Conservation (phyloP, 2,113 vertebrate species). For the Mormoops blainvillei region DNA sequence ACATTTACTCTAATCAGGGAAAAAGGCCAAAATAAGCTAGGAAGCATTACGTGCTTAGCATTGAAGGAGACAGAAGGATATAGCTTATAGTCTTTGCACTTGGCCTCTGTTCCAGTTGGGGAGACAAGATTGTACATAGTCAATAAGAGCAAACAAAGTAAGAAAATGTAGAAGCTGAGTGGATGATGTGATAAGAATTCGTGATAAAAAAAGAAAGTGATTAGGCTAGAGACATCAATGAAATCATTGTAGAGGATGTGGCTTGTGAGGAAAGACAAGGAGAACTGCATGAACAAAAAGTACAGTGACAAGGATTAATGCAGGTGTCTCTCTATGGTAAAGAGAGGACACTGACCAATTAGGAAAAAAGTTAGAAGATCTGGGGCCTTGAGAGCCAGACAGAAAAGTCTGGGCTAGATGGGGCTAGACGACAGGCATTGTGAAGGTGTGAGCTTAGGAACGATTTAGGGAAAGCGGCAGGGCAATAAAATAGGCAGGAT, state of each 20-base stretch:
- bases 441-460: background rate
- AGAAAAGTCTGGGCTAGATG: background rate
- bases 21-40: background rate
- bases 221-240: background rate
- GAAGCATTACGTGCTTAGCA: background rate
- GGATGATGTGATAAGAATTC: background rate
- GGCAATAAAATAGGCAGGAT: background rate
- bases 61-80: background rate
- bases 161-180: background rate
- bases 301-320: background rate
- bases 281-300: background rate
- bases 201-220: background rate
- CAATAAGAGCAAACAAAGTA: background rate
- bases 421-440: background rate
- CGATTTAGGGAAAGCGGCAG: background rate
- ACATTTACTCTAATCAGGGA: conserved; percentile 2
- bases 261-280: background rate
- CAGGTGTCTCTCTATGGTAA: background rate
- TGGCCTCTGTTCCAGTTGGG: background rate
- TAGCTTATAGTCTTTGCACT: background rate
- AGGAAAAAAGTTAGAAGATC: background rate
- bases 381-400: background rate
- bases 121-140: background rate
- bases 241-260: background rate
- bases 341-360: background rate